These are phyloP conservation scores for Heliornis fulica DNA, from an alignment of 2,113 vertebrate genomes.

Conservation along the genomic window DNA sequence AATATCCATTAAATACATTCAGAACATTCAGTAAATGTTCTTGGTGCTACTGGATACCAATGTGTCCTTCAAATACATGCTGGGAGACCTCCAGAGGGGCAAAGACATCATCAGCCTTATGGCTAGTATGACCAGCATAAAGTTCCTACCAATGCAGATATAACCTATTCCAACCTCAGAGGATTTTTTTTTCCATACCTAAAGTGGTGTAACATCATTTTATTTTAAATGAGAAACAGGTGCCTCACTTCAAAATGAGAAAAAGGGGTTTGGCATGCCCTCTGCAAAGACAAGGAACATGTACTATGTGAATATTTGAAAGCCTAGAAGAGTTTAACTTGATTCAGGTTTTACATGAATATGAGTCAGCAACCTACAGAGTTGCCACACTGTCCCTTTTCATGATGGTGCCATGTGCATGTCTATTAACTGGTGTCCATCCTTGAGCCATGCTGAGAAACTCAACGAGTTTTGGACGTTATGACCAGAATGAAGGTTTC, in stretches of 20 bases:
- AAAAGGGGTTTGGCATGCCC: neutral
- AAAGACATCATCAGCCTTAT: neutral
- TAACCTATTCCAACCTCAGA: neutral
- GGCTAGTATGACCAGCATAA: neutral
- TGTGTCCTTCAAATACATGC: neutral
- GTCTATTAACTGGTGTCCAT: neutral
- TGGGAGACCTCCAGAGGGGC: neutral
- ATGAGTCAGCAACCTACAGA: accelerated
- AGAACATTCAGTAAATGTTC: neutral
- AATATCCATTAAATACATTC: neutral
- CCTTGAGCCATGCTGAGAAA: neutral
- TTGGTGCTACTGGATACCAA: neutral
- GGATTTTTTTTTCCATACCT: neutral
- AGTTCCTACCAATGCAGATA: neutral
- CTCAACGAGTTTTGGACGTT: neutral
- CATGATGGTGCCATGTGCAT: accelerated
- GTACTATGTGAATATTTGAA: neutral
- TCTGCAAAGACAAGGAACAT: neutral
- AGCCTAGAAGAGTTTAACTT: neutral
- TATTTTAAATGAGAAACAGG: neutral
- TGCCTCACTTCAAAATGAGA: neutral
- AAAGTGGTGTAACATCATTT: neutral
- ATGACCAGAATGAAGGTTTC: neutral
- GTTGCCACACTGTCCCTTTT: neutral
- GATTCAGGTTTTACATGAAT: neutral